Percentiles rank a stretch among this genome's conserved stretches.
These are phyloP conservation scores for Clarias pachynema DNA, from an alignment of 2,797 vertebrate genomes.

Conservation along the genomic window DNA sequence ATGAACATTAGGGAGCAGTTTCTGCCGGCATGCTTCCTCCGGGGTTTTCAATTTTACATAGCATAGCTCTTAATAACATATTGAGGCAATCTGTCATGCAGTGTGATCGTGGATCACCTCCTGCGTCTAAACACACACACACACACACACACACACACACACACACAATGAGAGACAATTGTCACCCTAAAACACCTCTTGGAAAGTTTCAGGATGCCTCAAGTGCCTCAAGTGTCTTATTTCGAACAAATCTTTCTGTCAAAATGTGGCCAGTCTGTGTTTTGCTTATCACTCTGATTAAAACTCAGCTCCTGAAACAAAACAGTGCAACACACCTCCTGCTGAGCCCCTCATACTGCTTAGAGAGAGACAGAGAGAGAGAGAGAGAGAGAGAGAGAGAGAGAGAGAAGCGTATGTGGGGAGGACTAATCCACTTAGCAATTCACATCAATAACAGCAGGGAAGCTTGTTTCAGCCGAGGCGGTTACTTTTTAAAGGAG, in stretches of 20 bases:
- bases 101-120: not conserved
- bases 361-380: constrained; percentile 10
- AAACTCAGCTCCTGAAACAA: constrained; percentile 8
- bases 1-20: not conserved
- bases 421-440: constrained; percentile 27
- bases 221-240: not conserved
- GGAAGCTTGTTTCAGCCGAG: constrained; percentile 8
- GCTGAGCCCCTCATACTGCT: not conserved
- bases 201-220: not conserved
- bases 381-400: not conserved
- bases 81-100: constrained; percentile 10
- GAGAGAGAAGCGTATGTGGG: not conserved
- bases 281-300: constrained; percentile 16
- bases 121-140: not conserved
- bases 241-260: not conserved
- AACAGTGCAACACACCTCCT: constrained; percentile 12
- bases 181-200: not conserved
- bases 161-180: not conserved
- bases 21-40: not conserved
- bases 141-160: constrained; percentile 3
- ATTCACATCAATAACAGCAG: constrained; percentile 33
- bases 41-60: constrained; percentile 4
- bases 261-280: constrained; percentile 12
- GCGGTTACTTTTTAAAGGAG: not conserved
- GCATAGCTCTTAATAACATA: constrained; percentile 19